Base-by-base conservation (phyloP, 2,888 invertebrate species). In the Trypoxylon attenuatum region DNA sequence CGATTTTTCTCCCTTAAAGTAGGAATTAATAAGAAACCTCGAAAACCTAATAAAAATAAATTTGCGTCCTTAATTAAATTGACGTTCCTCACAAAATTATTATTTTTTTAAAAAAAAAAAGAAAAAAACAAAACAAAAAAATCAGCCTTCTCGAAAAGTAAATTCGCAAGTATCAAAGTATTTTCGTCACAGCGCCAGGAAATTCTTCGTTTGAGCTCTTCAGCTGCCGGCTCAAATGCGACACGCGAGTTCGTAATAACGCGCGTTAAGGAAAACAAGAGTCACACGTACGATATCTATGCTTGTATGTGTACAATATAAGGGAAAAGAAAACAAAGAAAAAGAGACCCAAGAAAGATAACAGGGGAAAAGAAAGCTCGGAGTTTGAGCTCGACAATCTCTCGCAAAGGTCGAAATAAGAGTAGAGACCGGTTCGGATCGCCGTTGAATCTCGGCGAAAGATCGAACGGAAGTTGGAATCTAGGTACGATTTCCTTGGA, bases 121-220 rank as follows among this genome's bases (percentile, higher is more conserved):
- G 33, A 10, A 33, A 33, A 33, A 13, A 33, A 33, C 33, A 10
- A 33, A 33, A 33, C 33, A 33, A 33, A 33, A 33, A 33, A 10
- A 85, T 86, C 86, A 86, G 86, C 86, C 86, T 86, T 86, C 76
- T 84, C 78, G 77, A 80, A 82, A 13, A 82, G 76, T 82, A 78
- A 83, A 83, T 82, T 83, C 81, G 73, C 79, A 33, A 33, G 4
- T 13, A 80, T 82, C 81, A 78, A 83, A 80, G 76, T 80, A 80
- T 78, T 13, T 73, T 76, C 79, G 79, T 87, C 86, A 85, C 86
- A 86, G 86, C 85, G 81, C 85, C 78, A 83, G 79, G 77, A 83
- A 83, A 77, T 77, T 10, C 10, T 33, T 66, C 79, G 75, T 57
- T 77, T 77, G 78, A 80, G 80, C 79, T 76, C 73, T 60, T 63